Conservation (phyloP, 1,140 invertebrate genomes). For the Rhynchophorus ferrugineus region DNA sequence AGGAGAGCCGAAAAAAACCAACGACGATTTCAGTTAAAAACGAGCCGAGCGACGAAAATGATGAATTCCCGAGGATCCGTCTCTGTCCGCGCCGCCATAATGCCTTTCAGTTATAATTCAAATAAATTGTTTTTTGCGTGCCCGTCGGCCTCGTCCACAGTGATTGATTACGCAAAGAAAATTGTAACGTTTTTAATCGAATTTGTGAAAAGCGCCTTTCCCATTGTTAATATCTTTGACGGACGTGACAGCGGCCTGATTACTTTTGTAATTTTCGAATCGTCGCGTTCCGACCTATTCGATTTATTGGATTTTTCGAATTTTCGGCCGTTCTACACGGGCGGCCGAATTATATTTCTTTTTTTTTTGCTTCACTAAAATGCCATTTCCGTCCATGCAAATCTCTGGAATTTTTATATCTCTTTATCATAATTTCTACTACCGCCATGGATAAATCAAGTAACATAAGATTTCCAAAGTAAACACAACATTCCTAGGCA, state of each 20-base stretch:
- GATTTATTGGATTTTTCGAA: slow-evolving; percentile 1
- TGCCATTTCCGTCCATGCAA: too few species aligned
- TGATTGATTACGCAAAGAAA: slow-evolving; percentile 23
- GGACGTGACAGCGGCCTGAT: slow-evolving; percentile 15
- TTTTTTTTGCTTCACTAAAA: too few species aligned
- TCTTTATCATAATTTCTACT: too few species aligned
- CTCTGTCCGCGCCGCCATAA: slow-evolving; percentile 17
- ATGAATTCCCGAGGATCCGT: slow-evolving; percentile 15
- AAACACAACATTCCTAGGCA: too few species aligned
- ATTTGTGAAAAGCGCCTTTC: slow-evolving; percentile 22
- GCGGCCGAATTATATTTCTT: not conserved
- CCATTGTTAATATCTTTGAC: slow-evolving; percentile 21
- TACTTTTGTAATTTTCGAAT: slow-evolving; percentile 10
- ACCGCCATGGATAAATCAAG: too few species aligned
- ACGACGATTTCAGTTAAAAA: slow-evolving; percentile 18
- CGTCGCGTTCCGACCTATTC: not conserved
- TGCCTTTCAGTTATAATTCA: slow-evolving; percentile 22
- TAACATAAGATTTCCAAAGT: too few species aligned
- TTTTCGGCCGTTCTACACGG: not conserved
- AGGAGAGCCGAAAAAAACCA: slow-evolving; percentile 9
- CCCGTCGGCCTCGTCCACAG: slow-evolving; percentile 9
- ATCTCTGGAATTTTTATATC: too few species aligned
- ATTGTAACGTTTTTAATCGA: slow-evolving; percentile 22
- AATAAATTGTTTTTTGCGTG: slow-evolving; percentile 25
- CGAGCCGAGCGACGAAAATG: slow-evolving; percentile 16